These are phyloP conservation scores for Alectura lathami DNA, from an alignment of 2,113 vertebrate species.

Conservation along the genomic window DNA sequence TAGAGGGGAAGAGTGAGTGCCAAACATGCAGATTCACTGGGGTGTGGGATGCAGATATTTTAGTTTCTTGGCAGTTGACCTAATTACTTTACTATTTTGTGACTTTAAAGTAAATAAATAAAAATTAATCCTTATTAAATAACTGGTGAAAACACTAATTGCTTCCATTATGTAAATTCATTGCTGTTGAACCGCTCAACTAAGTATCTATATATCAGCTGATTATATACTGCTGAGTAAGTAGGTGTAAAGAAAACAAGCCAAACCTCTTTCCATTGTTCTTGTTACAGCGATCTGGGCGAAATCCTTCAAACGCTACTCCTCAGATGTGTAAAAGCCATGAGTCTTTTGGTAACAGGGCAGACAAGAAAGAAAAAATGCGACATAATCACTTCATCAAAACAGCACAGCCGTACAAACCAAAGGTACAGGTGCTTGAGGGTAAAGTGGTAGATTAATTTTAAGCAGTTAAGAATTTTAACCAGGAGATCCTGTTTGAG, in stretches of 20 bases:
- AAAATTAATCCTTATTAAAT: neutral
- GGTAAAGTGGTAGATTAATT: fast-evolving
- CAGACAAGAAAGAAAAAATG: constrained; percentile 97
- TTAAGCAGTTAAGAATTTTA: neutral
- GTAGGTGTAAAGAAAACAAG: neutral
- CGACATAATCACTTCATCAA: constrained; percentile 99
- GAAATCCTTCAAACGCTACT: constrained; percentile 84
- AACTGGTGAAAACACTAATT: neutral
- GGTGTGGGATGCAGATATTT: neutral
- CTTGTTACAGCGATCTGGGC: constrained; percentile 85
- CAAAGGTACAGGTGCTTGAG: constrained; percentile 81
- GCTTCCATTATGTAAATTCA: neutral
- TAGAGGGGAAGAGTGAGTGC: neutral
- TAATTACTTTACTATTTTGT: neutral
- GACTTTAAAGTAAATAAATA: neutral
- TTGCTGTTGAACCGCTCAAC: neutral
- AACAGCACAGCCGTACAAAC: constrained; percentile 98
- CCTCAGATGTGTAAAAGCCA: constrained; percentile 91
- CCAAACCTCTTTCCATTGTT: neutral
- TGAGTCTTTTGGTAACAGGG: constrained; percentile 93
- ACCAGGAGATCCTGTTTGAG: neutral
- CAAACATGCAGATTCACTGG: neutral
- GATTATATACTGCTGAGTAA: neutral
- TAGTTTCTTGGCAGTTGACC: neutral
- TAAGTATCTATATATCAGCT: neutral